Conservation (phyloP, 2,888 invertebrate genomes). For the Ectemnius continuus region DNA sequence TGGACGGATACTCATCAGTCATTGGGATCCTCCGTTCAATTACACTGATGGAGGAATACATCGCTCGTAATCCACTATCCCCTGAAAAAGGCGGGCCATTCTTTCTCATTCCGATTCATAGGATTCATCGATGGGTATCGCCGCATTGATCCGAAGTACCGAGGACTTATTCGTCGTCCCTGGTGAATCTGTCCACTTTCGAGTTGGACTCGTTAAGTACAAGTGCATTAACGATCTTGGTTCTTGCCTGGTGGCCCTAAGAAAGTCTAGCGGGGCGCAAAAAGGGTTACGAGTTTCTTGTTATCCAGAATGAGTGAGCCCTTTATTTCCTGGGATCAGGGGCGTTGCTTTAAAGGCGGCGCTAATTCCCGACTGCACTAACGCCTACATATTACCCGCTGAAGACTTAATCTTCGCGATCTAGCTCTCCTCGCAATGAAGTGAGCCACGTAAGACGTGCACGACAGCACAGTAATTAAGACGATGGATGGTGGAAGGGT, state of each 20-base stretch:
- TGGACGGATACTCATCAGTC: conserved; percentile 57
- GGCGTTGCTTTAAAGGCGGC: conserved; percentile 48
- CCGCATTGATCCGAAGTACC: too few species aligned
- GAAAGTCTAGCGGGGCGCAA: background rate
- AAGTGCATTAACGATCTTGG: too few species aligned
- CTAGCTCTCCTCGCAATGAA: conserved; percentile 53
- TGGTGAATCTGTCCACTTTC: too few species aligned
- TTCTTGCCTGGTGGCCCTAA: background rate
- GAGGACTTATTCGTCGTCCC: too few species aligned
- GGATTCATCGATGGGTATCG: too few species aligned
- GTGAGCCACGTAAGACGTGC: conserved; percentile 54
- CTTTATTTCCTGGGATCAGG: conserved; percentile 41
- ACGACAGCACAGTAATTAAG: conserved; percentile 63
- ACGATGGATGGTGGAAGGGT: conserved; percentile 55
- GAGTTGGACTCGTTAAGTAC: too few species aligned
- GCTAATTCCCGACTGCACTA: conserved; percentile 46
- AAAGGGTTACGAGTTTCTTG: background rate
- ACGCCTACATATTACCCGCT: conserved; percentile 53
- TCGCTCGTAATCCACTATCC: conserved; percentile 32
- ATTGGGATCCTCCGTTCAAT: conserved; percentile 59
- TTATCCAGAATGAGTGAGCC: background rate
- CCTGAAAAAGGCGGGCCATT: background rate
- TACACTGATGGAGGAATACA: conserved; percentile 58
- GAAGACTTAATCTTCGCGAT: conserved; percentile 57
- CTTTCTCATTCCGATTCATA: too few species aligned